Evolutionary conservation across 1,140 invertebrate genomes (phyloP).

Genomic region (Odontomachus brunneus): DNA sequence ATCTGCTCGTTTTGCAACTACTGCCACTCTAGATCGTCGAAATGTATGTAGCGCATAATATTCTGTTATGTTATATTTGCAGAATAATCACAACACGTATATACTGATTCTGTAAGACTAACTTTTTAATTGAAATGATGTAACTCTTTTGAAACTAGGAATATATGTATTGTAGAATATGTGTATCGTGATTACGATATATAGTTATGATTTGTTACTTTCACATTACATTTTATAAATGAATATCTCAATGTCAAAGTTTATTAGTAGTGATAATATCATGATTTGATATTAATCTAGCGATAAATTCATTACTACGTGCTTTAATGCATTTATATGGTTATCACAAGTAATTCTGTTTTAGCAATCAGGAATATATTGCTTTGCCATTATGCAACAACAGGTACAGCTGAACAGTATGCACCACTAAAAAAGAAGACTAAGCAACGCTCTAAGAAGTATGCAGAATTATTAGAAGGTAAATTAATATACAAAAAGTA

Average conservation of each 20-base stretch:
- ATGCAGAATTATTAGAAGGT: conserved; percentile 86
- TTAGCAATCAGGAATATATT: conserved; percentile 16
- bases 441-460: conserved; percentile 80
- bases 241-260: conserved; percentile 24
- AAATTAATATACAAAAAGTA: conserved; percentile 66
- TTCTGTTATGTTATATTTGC: conserved; percentile 2
- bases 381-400: conserved; percentile 64
- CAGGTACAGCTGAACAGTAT: conserved; percentile 53
- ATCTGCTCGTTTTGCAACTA: conserved; percentile 79
- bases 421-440: conserved; percentile 75
- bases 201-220: conserved; percentile 35
- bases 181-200: neutral
- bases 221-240: conserved; percentile 17
- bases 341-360: conserved; percentile 1
- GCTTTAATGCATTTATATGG: neutral
- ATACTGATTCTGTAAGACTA: neutral
- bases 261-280: conserved; percentile 3
- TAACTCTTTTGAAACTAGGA: neutral
- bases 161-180: too few relatives aligned
- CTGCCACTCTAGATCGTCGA: conserved; percentile 67
- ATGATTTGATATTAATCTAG: conserved; percentile 37
- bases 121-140: neutral
- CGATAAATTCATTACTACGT: conserved; percentile 31
- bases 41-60: conserved; percentile 70
- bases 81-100: neutral